Percentiles rank a stretch among this genome's conserved stretches.
These are phyloP conservation scores for Heliothis peltigera DNA, from an alignment of 2,888 invertebrate genomes.

Conservation along the genomic window DNA sequence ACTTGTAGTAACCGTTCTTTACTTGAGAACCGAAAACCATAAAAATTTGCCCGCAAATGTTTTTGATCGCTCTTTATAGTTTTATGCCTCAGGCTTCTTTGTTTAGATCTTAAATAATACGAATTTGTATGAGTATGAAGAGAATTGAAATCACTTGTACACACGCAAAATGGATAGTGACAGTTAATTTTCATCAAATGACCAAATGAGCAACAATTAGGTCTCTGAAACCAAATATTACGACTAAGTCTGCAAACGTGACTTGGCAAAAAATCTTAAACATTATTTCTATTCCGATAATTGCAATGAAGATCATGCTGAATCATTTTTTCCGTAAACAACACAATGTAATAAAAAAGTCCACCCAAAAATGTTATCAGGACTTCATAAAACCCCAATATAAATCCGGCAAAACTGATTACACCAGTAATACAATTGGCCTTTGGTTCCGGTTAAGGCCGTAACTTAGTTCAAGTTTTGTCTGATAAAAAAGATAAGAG, in stretches of 20 bases:
- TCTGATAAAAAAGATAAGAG: slow-evolving; percentile 42
- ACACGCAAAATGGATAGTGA: slow-evolving; percentile 7
- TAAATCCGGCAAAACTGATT: slow-evolving; percentile 23
- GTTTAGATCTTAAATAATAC: not conserved
- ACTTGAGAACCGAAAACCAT: not conserved
- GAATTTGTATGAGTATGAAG: not conserved
- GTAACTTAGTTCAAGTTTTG: slow-evolving; percentile 52
- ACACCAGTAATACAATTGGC: slow-evolving; percentile 35
- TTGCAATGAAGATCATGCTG: not conserved
- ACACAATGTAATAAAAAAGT: slow-evolving; percentile 8
- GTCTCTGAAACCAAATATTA: slow-evolving; percentile 10
- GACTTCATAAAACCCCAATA: slow-evolving; percentile 35
- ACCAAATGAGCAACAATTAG: slow-evolving; percentile 8
- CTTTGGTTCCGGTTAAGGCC: slow-evolving; percentile 54
- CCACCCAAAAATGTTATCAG: slow-evolving; percentile 29
- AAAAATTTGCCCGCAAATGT: slow-evolving; percentile 4
- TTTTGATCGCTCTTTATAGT: not conserved
- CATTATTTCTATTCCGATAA: no score
- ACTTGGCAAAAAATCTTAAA: not conserved
- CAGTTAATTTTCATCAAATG: slow-evolving; percentile 22
- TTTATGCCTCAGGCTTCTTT: slow-evolving; percentile 4
- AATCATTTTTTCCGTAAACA: slow-evolving; percentile 11
- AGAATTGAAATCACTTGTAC: slow-evolving; percentile 9
- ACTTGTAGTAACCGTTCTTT: slow-evolving; percentile 17
- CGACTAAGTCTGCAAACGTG: not conserved